These are phyloP conservation scores for Halocaridina rubra DNA, from an alignment of 2,888 invertebrate species.

Conservation along the genomic window DNA sequence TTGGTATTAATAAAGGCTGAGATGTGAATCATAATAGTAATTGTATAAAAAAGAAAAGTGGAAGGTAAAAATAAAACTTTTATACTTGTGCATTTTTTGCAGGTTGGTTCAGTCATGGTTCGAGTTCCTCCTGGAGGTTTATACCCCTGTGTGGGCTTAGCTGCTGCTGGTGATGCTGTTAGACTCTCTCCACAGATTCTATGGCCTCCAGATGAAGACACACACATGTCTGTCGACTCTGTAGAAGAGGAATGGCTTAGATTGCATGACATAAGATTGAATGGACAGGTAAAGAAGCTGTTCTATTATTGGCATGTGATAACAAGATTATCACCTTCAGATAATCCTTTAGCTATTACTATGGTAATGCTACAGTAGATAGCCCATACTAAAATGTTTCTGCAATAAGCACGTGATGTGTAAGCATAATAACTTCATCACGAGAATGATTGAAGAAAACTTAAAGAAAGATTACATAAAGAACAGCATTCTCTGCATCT, in stretches of 20 bases:
- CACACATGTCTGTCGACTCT: conserved; percentile 71
- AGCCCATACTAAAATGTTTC: too few species aligned
- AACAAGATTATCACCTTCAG: not conserved
- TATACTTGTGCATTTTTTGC: conserved; percentile 59
- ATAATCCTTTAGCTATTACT: not conserved
- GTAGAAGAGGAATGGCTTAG: conserved; percentile 72
- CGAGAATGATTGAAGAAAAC: too few species aligned
- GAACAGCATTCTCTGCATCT: too few species aligned
- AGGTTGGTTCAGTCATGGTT: conserved; percentile 60
- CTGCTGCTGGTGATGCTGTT: conserved; percentile 70
- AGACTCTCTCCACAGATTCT: conserved; percentile 67
- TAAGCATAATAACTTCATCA: too few species aligned
- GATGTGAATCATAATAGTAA: too few species aligned
- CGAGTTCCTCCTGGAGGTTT: conserved; percentile 67
- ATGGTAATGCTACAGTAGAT: too few species aligned
- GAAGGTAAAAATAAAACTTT: too few species aligned
- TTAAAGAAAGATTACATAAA: too few species aligned
- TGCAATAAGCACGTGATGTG: too few species aligned
- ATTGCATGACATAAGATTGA: conserved; percentile 70
- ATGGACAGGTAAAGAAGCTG: conserved; percentile 68
- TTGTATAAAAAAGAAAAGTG: too few species aligned
- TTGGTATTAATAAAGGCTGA: too few species aligned
- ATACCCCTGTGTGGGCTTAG: conserved; percentile 70
- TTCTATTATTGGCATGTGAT: not conserved
- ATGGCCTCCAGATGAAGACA: conserved; percentile 69